Evolutionary conservation across 2,888 invertebrate genomes (phyloP), one percentile per base, ranked within the genome.

Genomic region (Eilema griseolum): DNA sequence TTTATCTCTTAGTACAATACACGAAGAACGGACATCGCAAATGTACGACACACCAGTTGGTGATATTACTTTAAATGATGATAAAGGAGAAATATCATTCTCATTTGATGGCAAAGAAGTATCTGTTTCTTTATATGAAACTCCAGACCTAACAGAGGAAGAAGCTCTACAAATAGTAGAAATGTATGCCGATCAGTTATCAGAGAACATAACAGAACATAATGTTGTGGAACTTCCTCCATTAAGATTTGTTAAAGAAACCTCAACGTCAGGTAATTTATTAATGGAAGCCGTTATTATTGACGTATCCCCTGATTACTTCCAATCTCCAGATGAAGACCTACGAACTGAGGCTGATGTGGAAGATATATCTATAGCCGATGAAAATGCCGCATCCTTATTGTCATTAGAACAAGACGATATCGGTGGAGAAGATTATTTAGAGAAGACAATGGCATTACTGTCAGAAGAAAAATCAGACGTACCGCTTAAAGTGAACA

Each of bases 41-140:
- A 95, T 98, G 89, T 98, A 98, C 86, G 98, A 98, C 82, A 98
- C 98, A 0, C 97, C 97, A 0, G 96, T 96, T n/a, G 97, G 97
- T 28, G 97, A 96, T 80, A 95, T 98, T 46, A 98, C 98, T 1
- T 91, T 97, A 5, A 72, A 72, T 46, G 98, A 98, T 78, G 98
- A 98, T 69, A 97, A 97, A 83, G 98, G 97, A 10, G 98, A 98
- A 89, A 97, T 98, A 52, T 98, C 98, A 0, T 98, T 98, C 86
- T 98, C 98, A 3, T 98, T 98, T 80, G 98, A 98, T 84, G 98
- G 98, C 3, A 98, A 98, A 92, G 98, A 98, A 93, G 98, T 98
- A 0, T 98, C 98, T 0, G 98, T 98, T 0, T 98, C 98, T 5
- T 92, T 98, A 3, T 98, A 98, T 85, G 98, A 98, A 94, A 98